phyloP scores from a whole-genome alignment of 2,113 vertebrate species.

The Psephotus haematonotus region DNA sequence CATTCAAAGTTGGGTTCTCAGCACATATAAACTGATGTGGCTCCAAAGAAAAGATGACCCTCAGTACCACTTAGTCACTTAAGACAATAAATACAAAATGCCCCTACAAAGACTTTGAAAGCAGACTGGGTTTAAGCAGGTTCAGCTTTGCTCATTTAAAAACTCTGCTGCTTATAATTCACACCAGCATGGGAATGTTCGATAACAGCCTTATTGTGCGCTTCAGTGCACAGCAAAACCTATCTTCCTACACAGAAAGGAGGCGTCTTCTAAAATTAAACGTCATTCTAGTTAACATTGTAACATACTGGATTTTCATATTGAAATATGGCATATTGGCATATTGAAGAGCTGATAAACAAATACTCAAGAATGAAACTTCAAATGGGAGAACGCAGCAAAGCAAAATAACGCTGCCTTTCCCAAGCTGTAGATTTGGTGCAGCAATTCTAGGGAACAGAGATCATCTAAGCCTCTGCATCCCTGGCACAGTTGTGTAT shows the following conservation, averaged over 20 bases:
- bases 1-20: background rate
- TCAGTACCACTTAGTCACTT: background rate
- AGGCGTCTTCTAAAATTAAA: conserved; percentile 47
- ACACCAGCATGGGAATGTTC: background rate
- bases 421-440: background rate
- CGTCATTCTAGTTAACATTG: background rate
- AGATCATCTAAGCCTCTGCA: background rate
- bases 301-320: background rate
- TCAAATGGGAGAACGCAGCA: background rate
- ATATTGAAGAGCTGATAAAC: conserved; percentile 34
- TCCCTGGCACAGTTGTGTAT: background rate
- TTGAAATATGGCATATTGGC: background rate
- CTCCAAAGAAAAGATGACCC: background rate
- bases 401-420: background rate
- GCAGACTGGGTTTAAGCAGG: background rate
- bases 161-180: conserved; percentile 23
- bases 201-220: background rate
- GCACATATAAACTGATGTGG: background rate
- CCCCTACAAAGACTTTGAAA: background rate
- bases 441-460: background rate
- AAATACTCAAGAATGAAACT: background rate
- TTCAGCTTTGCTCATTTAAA: background rate
- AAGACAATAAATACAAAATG: background rate
- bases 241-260: conserved; percentile 30
- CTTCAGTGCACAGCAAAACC: background rate